Evolutionary conservation across 2,888 invertebrate genomes (phyloP).

Genomic region (Nowickia ferox): DNA sequence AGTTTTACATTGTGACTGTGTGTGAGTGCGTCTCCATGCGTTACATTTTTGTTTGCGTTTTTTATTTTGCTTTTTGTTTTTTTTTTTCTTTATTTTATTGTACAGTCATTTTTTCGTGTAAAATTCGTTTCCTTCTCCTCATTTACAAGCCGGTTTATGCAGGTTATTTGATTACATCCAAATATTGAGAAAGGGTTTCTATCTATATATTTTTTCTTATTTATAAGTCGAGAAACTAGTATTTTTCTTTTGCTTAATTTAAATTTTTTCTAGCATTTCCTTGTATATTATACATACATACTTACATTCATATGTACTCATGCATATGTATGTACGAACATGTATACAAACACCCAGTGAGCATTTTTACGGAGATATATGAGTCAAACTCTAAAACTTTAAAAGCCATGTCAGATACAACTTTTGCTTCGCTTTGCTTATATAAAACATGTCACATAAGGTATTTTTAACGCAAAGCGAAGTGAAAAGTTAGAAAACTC

Average conservation of each 20-base stretch:
- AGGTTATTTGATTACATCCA: conserved; percentile 62
- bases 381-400: no score
- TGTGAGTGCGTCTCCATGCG: conserved; percentile 45
- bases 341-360: no score
- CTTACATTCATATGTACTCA: no score
- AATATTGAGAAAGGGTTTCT: conserved; percentile 64
- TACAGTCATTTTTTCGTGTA: conserved; percentile 66
- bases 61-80: conserved; percentile 6
- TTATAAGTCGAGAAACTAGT: conserved; percentile 45
- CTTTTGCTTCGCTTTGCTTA: no score
- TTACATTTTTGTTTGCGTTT: conserved; percentile 33
- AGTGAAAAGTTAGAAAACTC: no score
- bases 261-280: background rate
- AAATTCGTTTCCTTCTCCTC: conserved; percentile 36
- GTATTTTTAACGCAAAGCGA: no score
- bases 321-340: no score
- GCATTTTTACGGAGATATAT: no score
- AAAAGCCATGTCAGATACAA: no score
- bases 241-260: conserved; percentile 9
- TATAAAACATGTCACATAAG: no score
- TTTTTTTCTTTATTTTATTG: conserved; percentile 57
- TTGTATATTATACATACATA: background rate
- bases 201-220: conserved; percentile 48
- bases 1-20: conserved; percentile 18
- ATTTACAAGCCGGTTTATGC: conserved; percentile 63